phyloP scores from a whole-genome alignment of 2,797 vertebrate species.

The Clarias pachynema region DNA sequence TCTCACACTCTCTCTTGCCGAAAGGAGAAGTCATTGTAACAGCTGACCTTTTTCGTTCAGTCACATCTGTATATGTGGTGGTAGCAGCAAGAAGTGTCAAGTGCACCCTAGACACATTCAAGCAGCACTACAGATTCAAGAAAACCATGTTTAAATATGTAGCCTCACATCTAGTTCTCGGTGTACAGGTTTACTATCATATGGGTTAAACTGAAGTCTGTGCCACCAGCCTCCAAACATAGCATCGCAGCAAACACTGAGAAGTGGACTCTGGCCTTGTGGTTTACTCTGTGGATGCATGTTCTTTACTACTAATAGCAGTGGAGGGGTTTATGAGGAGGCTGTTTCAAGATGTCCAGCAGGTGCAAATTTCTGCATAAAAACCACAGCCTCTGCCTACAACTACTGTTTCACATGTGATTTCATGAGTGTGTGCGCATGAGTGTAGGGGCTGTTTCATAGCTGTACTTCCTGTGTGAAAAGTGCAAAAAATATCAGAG shows the following conservation, averaged over 20 bases:
- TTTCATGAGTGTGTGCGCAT: conserved; percentile 19
- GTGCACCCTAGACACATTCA: background rate
- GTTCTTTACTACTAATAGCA: conserved; percentile 49
- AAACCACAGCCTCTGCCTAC: conserved; percentile 72
- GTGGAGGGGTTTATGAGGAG: conserved; percentile 24
- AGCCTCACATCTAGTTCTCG: background rate
- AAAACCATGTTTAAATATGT: background rate
- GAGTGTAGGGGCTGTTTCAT: conserved; percentile 66
- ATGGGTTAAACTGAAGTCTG: background rate
- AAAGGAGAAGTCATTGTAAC: conserved; percentile 64
- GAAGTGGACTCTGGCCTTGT: background rate
- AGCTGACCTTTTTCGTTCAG: conserved; percentile 47
- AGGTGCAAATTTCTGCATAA: conserved; percentile 68
- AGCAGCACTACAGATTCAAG: background rate
- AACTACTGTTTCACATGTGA: conserved; percentile 59
- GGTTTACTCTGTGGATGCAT: background rate
- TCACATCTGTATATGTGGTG: conserved; percentile 34
- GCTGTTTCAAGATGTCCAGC: conserved; percentile 58
- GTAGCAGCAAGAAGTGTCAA: conserved; percentile 31
- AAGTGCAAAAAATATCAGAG: conserved; percentile 29
- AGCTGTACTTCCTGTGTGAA: conserved; percentile 70
- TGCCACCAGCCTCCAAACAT: conserved; percentile 27
- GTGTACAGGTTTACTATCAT: background rate
- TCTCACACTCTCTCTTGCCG: conserved; percentile 36
- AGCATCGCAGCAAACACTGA: background rate